phyloP scores from a whole-genome alignment of 1,140 invertebrate genomes.

The Bombus difficillimus region DNA sequence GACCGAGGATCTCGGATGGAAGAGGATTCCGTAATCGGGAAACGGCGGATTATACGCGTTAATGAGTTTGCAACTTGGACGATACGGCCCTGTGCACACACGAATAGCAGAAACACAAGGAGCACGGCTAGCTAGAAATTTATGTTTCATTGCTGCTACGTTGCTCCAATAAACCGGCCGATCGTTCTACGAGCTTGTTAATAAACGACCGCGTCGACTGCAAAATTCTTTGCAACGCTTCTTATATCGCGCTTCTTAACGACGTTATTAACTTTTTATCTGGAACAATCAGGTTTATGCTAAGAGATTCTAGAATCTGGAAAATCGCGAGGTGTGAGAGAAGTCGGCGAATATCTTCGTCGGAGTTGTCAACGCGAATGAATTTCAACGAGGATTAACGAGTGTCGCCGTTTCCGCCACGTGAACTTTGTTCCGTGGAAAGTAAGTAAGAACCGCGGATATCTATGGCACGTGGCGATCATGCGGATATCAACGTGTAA shows the following conservation, averaged over 20 bases:
- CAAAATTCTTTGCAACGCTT: not conserved
- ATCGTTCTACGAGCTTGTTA: conserved; percentile 22
- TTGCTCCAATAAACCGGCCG: conserved; percentile 14
- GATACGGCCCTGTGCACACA: not conserved
- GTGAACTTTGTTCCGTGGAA: not conserved
- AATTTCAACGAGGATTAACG: not conserved
- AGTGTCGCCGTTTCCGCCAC: not conserved
- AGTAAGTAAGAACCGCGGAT: not conserved
- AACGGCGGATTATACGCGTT: not conserved
- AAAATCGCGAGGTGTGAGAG: not conserved
- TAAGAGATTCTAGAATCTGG: not conserved
- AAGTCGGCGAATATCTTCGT: not conserved
- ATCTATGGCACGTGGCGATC: not conserved
- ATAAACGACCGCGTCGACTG: not conserved
- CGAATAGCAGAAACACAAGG: not conserved
- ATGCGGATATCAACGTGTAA: not conserved
- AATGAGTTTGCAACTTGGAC: not conserved
- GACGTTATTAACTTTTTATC: too few species aligned
- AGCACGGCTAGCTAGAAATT: not conserved
- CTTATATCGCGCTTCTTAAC: not conserved
- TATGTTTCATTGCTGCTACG: not conserved
- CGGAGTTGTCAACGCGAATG: not conserved
- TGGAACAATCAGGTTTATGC: not conserved
- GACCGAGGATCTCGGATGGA: not conserved
- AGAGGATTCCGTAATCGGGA: not conserved